Conservation (phyloP, 2,888 invertebrate genomes). For the Ctenicera cuprea region DNA sequence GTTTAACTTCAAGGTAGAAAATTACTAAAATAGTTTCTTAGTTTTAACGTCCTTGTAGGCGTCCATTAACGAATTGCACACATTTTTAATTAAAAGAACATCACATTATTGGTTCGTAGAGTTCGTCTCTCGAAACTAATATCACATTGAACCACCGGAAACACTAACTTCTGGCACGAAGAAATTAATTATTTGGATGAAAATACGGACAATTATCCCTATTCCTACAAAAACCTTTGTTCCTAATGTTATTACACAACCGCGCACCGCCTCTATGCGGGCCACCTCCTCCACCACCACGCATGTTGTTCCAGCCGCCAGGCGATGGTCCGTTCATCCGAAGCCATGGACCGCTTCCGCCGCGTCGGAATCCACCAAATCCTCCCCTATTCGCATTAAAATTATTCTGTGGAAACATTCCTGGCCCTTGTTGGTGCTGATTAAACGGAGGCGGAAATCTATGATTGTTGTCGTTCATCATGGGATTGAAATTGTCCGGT, state of each 20-base stretch:
- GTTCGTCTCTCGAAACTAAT: not conserved
- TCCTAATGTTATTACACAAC: conserved; percentile 87
- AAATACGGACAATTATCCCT: conserved; percentile 89
- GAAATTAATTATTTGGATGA: conserved; percentile 76
- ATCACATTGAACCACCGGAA: conserved; percentile 14
- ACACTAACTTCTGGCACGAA: conserved; percentile 4
- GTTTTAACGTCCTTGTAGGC: not conserved
- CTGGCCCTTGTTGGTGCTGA: conserved; percentile 69
- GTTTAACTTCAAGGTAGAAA: conserved; percentile 30
- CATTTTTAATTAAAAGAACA: not conserved
- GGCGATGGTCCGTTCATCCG: conserved; percentile 69
- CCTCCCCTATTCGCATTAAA: conserved; percentile 67
- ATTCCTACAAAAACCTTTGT: conserved; percentile 87
- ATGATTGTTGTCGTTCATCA: conserved; percentile 67
- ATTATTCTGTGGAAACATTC: conserved; percentile 70
- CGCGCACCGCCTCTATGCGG: conserved; percentile 71
- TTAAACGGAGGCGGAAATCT: conserved; percentile 72
- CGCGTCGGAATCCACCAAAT: conserved; percentile 53
- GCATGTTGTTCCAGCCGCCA: conserved; percentile 64
- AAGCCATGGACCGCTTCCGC: conserved; percentile 75
- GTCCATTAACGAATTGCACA: conserved; percentile 30
- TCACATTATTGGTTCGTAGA: conserved; percentile 7
- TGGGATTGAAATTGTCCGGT: conserved; percentile 70
- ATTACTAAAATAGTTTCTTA: conserved; percentile 30
- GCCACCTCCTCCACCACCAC: conserved; percentile 64